Conservation (phyloP, 1,140 invertebrate species). For the Pollicipes pollicipes region DNA sequence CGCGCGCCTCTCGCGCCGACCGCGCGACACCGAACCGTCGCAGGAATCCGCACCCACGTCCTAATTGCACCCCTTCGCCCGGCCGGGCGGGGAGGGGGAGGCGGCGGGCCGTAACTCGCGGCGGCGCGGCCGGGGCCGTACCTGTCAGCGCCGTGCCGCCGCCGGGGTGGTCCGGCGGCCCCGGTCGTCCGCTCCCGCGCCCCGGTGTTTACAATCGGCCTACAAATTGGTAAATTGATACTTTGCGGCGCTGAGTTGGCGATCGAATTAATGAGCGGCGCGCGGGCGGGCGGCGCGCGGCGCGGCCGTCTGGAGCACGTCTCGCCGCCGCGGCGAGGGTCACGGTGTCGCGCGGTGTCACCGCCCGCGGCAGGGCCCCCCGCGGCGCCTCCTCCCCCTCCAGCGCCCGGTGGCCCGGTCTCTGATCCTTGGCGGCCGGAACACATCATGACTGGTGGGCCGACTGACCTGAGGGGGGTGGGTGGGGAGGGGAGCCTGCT, state of each 20-base stretch:
- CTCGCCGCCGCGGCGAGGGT: no score
- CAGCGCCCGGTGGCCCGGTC: background rate
- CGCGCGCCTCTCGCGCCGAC: background rate
- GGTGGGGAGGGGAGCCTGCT: no score
- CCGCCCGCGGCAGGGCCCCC: no score
- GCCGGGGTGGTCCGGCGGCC: background rate
- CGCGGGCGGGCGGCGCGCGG: no score
- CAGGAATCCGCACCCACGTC: background rate
- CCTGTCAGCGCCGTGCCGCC: background rate
- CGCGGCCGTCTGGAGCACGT: no score
- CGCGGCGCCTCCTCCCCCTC: no score
- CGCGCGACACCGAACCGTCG: background rate
- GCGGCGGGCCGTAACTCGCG: background rate
- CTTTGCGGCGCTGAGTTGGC: background rate
- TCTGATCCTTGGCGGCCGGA: no score
- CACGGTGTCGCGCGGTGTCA: background rate
- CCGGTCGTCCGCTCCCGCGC: no score
- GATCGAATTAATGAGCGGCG: background rate
- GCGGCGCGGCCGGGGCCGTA: background rate
- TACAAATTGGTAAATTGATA: conserved; percentile 2
- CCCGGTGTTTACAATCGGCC: background rate
- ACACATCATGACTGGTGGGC: no score
- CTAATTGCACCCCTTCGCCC: background rate
- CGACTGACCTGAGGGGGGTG: no score
- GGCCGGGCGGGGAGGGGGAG: no score